phyloP scores from a whole-genome alignment of 2,888 invertebrate species.

The Tetropium fuscum region DNA sequence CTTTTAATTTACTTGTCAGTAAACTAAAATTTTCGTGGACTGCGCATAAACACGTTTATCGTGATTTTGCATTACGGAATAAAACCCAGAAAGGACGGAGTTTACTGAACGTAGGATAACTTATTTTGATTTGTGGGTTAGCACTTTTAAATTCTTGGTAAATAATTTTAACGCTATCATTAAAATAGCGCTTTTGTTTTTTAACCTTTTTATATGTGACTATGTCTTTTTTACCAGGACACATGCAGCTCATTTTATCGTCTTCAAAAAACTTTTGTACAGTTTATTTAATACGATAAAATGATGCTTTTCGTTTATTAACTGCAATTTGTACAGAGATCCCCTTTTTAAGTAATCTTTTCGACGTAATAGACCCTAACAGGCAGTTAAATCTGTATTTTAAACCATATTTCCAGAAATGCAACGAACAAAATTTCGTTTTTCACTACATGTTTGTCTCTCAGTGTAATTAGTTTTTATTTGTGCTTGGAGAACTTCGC shows the following conservation, averaged over 20 bases:
- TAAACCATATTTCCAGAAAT: slow-evolving; percentile 13
- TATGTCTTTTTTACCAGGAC: slow-evolving; percentile 21
- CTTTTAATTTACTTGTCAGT: slow-evolving; percentile 5
- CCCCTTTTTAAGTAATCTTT: background rate
- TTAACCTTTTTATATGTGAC: slow-evolving; percentile 16
- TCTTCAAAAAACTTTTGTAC: slow-evolving; percentile 6
- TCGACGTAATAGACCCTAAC: background rate
- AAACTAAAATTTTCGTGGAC: slow-evolving; percentile 10
- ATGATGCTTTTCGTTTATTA: background rate
- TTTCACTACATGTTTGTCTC: background rate
- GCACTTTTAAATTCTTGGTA: slow-evolving; percentile 2
- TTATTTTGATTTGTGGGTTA: slow-evolving; percentile 10
- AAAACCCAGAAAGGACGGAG: slow-evolving; percentile 23
- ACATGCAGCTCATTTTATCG: slow-evolving; percentile 8
- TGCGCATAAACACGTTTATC: slow-evolving; percentile 22
- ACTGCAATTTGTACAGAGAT: background rate
- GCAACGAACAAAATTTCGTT: slow-evolving; percentile 15
- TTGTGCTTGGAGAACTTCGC: background rate
- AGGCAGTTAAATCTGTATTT: background rate
- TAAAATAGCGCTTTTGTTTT: slow-evolving; percentile 16
- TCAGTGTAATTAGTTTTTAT: background rate
- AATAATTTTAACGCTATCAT: background rate
- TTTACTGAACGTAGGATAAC: slow-evolving; percentile 17
- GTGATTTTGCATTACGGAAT: slow-evolving; percentile 8
- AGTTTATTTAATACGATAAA: slow-evolving; percentile 1